Percentiles rank a stretch among this genome's conserved stretches.
These are phyloP conservation scores for Terrapene triunguis DNA, from an alignment of 2,113 vertebrate species.

Conservation along the genomic window DNA sequence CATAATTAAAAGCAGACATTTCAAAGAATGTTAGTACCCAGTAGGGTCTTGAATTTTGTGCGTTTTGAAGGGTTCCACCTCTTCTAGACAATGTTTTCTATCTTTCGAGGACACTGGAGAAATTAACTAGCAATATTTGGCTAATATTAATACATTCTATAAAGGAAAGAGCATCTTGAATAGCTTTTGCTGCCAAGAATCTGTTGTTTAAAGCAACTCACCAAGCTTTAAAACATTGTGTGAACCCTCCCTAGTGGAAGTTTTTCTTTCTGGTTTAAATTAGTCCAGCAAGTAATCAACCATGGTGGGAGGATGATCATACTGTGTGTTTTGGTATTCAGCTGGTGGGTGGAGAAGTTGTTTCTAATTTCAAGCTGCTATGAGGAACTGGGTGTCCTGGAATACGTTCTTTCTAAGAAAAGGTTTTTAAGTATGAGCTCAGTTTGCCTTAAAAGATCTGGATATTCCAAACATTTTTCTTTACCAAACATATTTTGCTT, in stretches of 20 bases:
- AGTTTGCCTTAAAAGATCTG: not conserved
- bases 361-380: constrained; percentile 47
- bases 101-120: constrained; percentile 60
- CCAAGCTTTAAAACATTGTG: constrained; percentile 14
- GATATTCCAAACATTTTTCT: constrained; percentile 32
- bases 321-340: constrained; percentile 21
- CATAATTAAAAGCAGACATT: constrained; percentile 78
- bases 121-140: constrained; percentile 57
- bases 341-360: constrained; percentile 4
- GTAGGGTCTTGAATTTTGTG: constrained; percentile 38
- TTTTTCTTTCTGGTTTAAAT: constrained; percentile 61
- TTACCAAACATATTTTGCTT: not conserved
- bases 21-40: constrained; percentile 61
- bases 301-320: constrained; percentile 48
- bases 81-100: constrained; percentile 50
- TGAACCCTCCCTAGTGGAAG: constrained; percentile 12
- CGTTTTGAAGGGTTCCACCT: constrained; percentile 49
- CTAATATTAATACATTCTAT: constrained; percentile 58
- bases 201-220: constrained; percentile 67
- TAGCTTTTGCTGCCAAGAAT: constrained; percentile 54
- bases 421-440: constrained; percentile 17
- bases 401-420: constrained; percentile 38
- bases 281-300: constrained; percentile 58
- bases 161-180: constrained; percentile 56
- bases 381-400: constrained; percentile 14